Percentiles rank a stretch among this genome's conserved stretches.
phyloP scores from a whole-genome alignment of 2,797 vertebrate species.

The Poecilia velifera region DNA sequence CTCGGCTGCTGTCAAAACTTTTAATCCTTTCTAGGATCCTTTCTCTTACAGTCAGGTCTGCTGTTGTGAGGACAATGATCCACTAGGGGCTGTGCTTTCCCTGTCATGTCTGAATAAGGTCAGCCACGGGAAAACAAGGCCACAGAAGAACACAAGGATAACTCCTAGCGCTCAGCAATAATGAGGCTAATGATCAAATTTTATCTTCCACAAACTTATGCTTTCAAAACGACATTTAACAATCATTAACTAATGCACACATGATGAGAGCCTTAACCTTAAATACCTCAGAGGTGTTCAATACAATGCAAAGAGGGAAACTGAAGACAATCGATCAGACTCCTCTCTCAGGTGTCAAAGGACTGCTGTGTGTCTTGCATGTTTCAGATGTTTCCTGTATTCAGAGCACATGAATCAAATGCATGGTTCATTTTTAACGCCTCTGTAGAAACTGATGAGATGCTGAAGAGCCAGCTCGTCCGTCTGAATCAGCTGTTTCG shows the following conservation, averaged over 20 bases:
- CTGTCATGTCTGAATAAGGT: conserved; percentile 28
- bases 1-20: conserved; percentile 18
- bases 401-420: neutral
- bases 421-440: neutral
- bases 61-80: conserved; percentile 66
- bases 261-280: neutral
- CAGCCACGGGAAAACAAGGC: neutral
- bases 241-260: neutral
- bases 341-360: neutral
- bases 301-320: neutral
- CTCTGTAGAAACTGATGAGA: neutral
- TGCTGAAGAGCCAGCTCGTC: neutral
- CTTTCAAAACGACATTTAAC: neutral
- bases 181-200: neutral
- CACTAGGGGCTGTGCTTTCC: conserved; percentile 78
- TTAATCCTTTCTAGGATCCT: conserved; percentile 1
- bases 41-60: conserved; percentile 16
- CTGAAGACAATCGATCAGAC: no score
- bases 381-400: neutral
- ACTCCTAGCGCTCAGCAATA: neutral
- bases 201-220: neutral
- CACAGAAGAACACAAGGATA: conserved; percentile 15
- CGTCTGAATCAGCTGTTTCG: neutral
- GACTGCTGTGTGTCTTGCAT: neutral
- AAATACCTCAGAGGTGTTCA: no score